phyloP scores from a whole-genome alignment of 2,797 vertebrate genomes.

The Eremophila alpestris region DNA sequence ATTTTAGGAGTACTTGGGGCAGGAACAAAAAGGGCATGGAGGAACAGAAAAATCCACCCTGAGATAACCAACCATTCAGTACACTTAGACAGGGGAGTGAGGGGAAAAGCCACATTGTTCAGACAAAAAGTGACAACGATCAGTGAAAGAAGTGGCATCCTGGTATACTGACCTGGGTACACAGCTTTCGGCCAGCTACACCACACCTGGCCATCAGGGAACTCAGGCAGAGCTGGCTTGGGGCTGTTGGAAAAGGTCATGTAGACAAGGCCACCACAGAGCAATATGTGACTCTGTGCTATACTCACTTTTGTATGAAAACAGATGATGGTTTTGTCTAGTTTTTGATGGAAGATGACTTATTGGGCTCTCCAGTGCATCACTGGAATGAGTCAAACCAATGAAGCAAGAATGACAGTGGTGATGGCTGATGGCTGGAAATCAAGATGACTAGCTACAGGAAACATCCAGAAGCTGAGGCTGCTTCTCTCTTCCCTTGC shows the following conservation, averaged over 20 bases:
- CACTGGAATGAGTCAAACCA: neutral
- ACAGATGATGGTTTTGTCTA: neutral
- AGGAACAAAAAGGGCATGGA: neutral
- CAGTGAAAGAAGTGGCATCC: neutral
- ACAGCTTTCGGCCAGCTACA: neutral
- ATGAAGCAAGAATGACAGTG: neutral
- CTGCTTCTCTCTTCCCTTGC: neutral
- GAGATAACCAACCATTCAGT: neutral
- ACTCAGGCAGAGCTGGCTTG: neutral
- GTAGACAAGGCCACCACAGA: neutral
- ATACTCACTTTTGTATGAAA: neutral
- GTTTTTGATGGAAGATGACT: neutral
- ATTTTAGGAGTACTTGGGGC: neutral
- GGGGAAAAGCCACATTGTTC: neutral
- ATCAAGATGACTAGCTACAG: neutral
- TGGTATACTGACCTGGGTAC: neutral
- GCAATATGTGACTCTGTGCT: fast-evolving
- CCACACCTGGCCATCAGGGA: neutral
- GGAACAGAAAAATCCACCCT: neutral
- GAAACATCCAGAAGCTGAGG: neutral
- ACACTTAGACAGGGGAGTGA: neutral
- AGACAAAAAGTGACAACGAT: neutral
- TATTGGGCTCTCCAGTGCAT: neutral
- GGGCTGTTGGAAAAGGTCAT: neutral
- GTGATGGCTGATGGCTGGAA: neutral